These are phyloP conservation scores for Cenopis cana DNA, from an alignment of 2,888 invertebrate species.

Conservation along the genomic window DNA sequence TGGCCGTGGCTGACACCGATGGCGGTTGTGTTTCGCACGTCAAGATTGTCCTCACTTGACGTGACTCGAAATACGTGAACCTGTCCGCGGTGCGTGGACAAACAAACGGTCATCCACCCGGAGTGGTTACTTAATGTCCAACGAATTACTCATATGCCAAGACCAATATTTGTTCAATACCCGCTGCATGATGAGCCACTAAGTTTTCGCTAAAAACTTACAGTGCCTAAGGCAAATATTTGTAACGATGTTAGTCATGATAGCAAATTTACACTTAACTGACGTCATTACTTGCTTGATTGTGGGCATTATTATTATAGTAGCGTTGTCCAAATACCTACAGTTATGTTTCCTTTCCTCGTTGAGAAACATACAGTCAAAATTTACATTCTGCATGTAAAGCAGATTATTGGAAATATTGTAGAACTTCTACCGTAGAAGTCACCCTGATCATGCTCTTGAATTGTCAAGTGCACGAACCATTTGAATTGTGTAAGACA, in stretches of 20 bases:
- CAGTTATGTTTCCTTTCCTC: not conserved
- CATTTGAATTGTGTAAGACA: constrained; percentile 5
- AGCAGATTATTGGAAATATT: not conserved
- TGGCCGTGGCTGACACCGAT: constrained; percentile 50
- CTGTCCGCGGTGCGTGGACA: constrained; percentile 65
- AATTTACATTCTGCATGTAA: not conserved
- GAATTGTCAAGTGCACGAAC: constrained; percentile 1
- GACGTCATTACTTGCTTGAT: constrained; percentile 32
- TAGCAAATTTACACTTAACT: constrained; percentile 29
- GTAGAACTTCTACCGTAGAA: no score
- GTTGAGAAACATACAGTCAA: not conserved
- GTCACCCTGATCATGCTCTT: not conserved
- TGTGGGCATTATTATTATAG: constrained; percentile 31
- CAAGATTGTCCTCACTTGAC: constrained; percentile 57
- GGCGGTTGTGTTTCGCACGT: constrained; percentile 51
- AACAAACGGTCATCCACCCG: constrained; percentile 79
- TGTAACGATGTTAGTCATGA: constrained; percentile 34
- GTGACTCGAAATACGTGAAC: constrained; percentile 64
- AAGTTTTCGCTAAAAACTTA: constrained; percentile 62
- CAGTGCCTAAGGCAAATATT: constrained; percentile 39
- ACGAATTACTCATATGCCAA: constrained; percentile 73
- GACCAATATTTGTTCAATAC: constrained; percentile 70
- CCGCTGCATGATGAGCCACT: constrained; percentile 62
- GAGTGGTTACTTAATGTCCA: constrained; percentile 76
- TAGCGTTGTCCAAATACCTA: constrained; percentile 26